These are phyloP conservation scores for Caenorhabditis briggsae DNA, from an alignment of 1,140 invertebrate genomes.

Conservation along the genomic window DNA sequence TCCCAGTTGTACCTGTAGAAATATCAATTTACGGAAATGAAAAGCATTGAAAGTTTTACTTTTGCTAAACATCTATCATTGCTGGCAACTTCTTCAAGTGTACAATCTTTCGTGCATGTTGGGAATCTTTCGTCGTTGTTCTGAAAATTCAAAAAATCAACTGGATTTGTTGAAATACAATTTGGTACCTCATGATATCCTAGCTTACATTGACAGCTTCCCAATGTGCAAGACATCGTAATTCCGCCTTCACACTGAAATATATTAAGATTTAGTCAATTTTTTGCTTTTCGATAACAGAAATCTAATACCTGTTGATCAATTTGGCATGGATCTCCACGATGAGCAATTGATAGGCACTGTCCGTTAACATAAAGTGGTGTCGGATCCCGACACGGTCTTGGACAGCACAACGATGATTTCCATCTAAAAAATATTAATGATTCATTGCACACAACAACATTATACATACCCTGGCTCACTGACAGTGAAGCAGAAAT, in stretches of 20 bases:
- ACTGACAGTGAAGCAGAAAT: slow-evolving; percentile 76
- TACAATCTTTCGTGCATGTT: slow-evolving; percentile 73
- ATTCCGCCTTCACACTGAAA: slow-evolving; percentile 77
- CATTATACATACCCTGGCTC: slow-evolving; percentile 69
- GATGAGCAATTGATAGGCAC: slow-evolving; percentile 74
- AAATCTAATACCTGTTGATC: slow-evolving; percentile 68
- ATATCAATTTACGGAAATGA: too few relatives aligned
- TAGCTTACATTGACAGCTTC: slow-evolving; percentile 69
- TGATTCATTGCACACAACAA: not conserved
- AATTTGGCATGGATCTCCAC: slow-evolving; percentile 76
- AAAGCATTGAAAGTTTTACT: not conserved
- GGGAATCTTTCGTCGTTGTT: slow-evolving; percentile 77
- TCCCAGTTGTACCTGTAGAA: slow-evolving; percentile 62
- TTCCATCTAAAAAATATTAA: slow-evolving; percentile 69
- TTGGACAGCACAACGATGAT: slow-evolving; percentile 76
- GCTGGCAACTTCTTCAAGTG: slow-evolving; percentile 70
- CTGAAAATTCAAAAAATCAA: slow-evolving; percentile 63
- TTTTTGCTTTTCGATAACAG: not conserved
- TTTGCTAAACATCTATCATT: slow-evolving; percentile 73
- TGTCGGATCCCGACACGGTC: slow-evolving; percentile 76
- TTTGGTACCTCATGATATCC: slow-evolving; percentile 66
- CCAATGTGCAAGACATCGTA: slow-evolving; percentile 72
- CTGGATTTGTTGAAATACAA: not conserved
- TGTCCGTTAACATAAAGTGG: slow-evolving; percentile 77
- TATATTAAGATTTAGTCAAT: not conserved